phyloP scores from a whole-genome alignment of 2,888 invertebrate genomes.

The Scaptomyza cyrtandrae region DNA sequence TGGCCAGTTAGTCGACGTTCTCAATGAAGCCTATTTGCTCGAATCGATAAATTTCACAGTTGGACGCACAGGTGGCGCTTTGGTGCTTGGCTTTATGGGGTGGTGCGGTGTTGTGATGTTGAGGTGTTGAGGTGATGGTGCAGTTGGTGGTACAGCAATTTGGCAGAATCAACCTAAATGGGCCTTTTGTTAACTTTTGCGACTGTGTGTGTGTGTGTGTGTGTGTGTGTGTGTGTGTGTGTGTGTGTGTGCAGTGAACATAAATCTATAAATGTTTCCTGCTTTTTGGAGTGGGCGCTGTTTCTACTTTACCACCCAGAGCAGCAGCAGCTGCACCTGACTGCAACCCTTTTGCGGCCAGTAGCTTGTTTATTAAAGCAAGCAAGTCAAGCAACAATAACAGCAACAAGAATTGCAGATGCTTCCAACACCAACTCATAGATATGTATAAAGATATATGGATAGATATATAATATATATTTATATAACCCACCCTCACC shows the following conservation, averaged over 20 bases:
- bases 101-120: not conserved
- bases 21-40: conserved; percentile 59
- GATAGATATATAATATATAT: not conserved
- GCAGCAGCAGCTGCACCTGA: conserved; percentile 42
- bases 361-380: conserved; percentile 51
- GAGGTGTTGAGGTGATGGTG: not conserved
- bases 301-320: conserved; percentile 2
- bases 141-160: conserved; percentile 36
- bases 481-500: conserved; percentile 39
- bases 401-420: conserved; percentile 20
- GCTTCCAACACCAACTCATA: conserved; percentile 5
- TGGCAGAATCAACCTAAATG: conserved; percentile 53
- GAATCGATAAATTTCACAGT: conserved; percentile 80
- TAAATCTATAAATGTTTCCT: conserved; percentile 65
- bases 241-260: conserved; percentile 37
- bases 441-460: conserved; percentile 7
- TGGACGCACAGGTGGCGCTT: conserved; percentile 70
- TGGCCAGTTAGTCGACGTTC: conserved; percentile 46
- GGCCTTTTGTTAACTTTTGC: conserved; percentile 51
- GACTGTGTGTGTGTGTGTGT: conserved; percentile 1
- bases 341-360: conserved; percentile 46
- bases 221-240: not conserved
- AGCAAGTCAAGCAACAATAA: conserved; percentile 33
- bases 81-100: not conserved
- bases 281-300: conserved; percentile 19